Conservation (phyloP, 2,113 vertebrate genomes). For the Cairina moschata region DNA sequence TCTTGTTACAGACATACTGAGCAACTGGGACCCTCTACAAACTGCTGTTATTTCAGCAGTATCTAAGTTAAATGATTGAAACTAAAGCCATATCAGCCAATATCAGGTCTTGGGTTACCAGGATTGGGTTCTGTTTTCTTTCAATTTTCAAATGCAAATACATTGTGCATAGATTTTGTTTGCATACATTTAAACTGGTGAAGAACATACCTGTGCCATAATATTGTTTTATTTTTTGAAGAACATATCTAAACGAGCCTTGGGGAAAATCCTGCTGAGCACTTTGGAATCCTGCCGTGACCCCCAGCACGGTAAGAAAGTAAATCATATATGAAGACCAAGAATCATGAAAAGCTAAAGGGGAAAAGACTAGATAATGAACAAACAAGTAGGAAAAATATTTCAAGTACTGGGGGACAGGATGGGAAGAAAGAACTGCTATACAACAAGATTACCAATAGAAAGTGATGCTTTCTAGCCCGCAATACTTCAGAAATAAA, state of each 20-base stretch:
- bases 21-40: not conserved
- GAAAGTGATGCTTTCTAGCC: not conserved
- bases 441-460: not conserved
- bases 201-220: not conserved
- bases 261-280: constrained; percentile 92
- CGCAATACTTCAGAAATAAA: not conserved
- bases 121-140: not conserved
- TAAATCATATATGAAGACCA: not conserved
- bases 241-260: constrained; percentile 88
- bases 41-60: not conserved
- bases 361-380: not conserved
- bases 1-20: not conserved
- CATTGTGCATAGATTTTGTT: not conserved
- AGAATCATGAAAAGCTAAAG: not conserved
- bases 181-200: not conserved
- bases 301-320: constrained; percentile 82
- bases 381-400: not conserved
- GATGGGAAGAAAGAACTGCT: not conserved
- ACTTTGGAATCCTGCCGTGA: constrained; percentile 88
- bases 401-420: not conserved
- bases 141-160: not conserved
- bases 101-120: not conserved
- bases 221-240: constrained; percentile 67
- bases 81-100: not conserved
- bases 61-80: not conserved